phyloP scores from a whole-genome alignment of 2,113 vertebrate species.

The Pardalotus punctatus region DNA sequence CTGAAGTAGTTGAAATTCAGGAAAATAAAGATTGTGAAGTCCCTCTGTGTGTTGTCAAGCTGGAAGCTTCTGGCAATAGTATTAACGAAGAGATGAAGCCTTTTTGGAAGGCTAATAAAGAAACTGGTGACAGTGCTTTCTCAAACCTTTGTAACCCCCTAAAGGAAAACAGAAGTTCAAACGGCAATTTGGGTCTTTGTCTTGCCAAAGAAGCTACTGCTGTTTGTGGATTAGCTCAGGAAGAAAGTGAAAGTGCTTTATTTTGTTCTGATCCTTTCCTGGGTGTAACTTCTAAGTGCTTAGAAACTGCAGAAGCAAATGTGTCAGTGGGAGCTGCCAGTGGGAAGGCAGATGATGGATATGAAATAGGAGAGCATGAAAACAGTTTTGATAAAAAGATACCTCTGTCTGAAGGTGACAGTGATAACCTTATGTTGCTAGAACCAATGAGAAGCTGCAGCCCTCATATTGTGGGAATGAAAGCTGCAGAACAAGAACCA shows the following conservation, averaged over 20 bases:
- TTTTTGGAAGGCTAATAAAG: slow-evolving; percentile 64
- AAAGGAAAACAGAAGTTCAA: not conserved
- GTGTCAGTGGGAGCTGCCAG: not conserved
- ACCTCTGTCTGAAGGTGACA: not conserved
- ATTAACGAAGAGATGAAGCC: slow-evolving; percentile 81
- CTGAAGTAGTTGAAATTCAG: slow-evolving; percentile 73
- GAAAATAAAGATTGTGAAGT: slow-evolving; percentile 18
- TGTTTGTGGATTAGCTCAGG: not conserved
- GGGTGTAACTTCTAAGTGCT: not conserved
- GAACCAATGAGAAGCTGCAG: not conserved
- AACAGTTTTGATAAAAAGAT: not conserved
- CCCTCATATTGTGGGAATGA: not conserved
- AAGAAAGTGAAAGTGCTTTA: not conserved
- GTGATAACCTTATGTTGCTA: not conserved
- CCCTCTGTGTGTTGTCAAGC: slow-evolving; percentile 70
- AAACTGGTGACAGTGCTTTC: not conserved
- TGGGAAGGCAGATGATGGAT: not conserved
- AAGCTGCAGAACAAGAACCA: not conserved
- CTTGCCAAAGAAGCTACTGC: not conserved
- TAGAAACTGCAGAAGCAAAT: not conserved
- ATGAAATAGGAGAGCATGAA: not conserved
- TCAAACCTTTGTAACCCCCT: not conserved
- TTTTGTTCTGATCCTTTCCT: not conserved
- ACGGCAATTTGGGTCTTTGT: not conserved
- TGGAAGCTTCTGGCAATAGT: slow-evolving; percentile 73